phyloP scores from a whole-genome alignment of 2,888 invertebrate species.

The Phortica magna region DNA sequence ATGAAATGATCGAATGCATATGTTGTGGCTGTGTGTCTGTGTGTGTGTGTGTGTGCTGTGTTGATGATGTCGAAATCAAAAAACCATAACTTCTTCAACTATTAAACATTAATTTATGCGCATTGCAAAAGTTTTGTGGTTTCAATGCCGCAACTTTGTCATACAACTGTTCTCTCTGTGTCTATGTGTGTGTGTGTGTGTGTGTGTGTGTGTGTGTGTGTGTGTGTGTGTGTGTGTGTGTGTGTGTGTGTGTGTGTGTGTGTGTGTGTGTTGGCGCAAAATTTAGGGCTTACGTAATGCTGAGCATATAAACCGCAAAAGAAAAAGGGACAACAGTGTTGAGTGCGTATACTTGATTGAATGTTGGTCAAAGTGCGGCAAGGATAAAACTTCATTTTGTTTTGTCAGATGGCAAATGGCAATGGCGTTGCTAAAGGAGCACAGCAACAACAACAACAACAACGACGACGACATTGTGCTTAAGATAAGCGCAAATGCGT shows the following conservation, averaged over 20 bases:
- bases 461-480: neutral
- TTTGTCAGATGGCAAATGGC: too few species aligned
- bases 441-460: too few species aligned
- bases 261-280: constrained; percentile 12
- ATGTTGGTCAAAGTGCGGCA: constrained; percentile 24
- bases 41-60: too few species aligned
- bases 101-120: constrained; percentile 67
- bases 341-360: constrained; percentile 10
- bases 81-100: constrained; percentile 57
- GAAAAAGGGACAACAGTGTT: neutral
- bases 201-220: constrained; percentile 3
- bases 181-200: neutral
- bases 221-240: neutral
- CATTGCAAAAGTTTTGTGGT: constrained; percentile 62
- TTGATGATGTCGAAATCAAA: constrained; percentile 12
- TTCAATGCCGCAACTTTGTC: constrained; percentile 4
- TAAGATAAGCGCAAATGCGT: constrained; percentile 20
- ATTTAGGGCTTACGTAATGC: constrained; percentile 12
- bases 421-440: neutral
- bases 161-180: neutral
- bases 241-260: neutral
- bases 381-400: neutral
- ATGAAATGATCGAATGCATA: too few species aligned
- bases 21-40: too few species aligned
- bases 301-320: neutral